Conservation (phyloP, 2,888 invertebrate genomes). For the Protonemura montana region DNA sequence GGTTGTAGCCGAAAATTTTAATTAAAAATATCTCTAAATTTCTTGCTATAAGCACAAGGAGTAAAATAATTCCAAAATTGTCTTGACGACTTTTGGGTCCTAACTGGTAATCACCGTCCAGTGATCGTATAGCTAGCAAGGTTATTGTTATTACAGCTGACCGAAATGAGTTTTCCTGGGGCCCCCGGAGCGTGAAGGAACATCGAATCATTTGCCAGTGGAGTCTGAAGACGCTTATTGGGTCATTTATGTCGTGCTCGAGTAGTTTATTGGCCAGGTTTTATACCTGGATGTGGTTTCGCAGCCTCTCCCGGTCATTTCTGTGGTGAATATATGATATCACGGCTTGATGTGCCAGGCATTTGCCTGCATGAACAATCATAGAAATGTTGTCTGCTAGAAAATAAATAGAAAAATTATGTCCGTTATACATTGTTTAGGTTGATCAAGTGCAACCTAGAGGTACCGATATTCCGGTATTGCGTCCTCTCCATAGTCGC, state of each 20-base stretch:
- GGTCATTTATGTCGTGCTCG: background rate
- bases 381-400: too few relatives aligned
- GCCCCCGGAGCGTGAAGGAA: background rate
- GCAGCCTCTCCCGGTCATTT: background rate
- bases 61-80: background rate
- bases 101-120: background rate
- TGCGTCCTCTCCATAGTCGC: too few relatives aligned
- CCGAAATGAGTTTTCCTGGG: background rate
- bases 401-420: too few relatives aligned
- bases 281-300: background rate
- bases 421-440: too few relatives aligned
- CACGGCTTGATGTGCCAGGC: background rate
- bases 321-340: background rate
- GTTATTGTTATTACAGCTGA: background rate
- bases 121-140: background rate
- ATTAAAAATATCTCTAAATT: background rate
- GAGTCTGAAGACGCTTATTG: background rate
- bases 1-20: background rate
- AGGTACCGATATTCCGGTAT: too few relatives aligned
- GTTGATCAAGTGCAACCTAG: too few relatives aligned
- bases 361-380: too few relatives aligned
- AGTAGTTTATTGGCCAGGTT: slow-evolving; percentile 5
- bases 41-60: background rate
- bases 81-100: background rate
- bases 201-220: background rate